Base-by-base conservation (phyloP, 2,113 vertebrate species). In the Anhinga rufa region DNA sequence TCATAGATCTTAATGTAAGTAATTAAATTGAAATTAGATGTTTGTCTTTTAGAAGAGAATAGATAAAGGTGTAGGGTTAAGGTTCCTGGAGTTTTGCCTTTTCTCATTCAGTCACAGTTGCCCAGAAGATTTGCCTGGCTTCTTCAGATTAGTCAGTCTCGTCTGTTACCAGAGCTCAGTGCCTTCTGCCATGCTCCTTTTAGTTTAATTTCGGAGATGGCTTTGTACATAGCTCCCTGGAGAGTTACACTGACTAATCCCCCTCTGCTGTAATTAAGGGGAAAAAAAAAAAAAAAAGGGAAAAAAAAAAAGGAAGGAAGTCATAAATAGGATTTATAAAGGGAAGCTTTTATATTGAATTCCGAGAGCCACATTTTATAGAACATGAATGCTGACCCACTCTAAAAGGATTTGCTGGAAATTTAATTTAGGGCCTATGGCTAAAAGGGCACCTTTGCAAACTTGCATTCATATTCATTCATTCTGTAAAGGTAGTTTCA, bases 251-350 rank as follows among this genome's bases (percentile, higher is more conserved):
- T 98, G 98, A 98, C 98, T 99, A 99, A 99, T 99, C 99, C 98
- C 98, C 96, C 98, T 99, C 98, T 98, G 95, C 98, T 98, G 98
- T 99, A 99, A 99, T 99, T 99, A 99, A 99, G 98, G 97, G 15
- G 26, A 17, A 91, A 95, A 98, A 98, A 98, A 4, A 8, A 40
- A 19, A 64, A 36, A 69, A 88, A 91, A 90, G 14, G 25, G 54
- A 90, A 95, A 98, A 98, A 98, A 64, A 61, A 62, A 57, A 87
- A 90, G 90, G 92, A 95, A 98, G 98, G 98, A 98, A 98, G 98
- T 98, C 96, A 96, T 98, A 99, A 99, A 99, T 98, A 98, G 98
- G 98, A 98, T 99, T 99, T 99, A 98, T 98, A 98, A 99, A 98
- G 97, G 98, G 97, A 98, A 98, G 96, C 98, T 98, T 98, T 98